phyloP scores from a whole-genome alignment of 2,113 vertebrate species.

The Symphodus melops region DNA sequence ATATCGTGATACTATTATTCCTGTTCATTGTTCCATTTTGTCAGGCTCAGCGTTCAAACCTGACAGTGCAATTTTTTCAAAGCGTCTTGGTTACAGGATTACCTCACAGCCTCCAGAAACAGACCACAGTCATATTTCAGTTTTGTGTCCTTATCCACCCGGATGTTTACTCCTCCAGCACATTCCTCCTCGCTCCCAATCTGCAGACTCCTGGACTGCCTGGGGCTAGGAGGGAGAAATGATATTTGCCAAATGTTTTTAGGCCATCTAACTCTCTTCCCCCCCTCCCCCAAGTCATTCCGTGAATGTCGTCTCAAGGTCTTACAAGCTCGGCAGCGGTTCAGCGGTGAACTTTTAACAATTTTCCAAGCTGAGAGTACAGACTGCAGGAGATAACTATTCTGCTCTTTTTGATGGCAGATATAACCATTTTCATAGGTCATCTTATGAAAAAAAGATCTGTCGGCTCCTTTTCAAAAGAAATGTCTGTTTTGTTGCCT shows the following conservation, averaged over 20 bases:
- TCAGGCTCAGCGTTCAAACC: constrained; percentile 37
- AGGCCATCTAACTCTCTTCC: constrained; percentile 4
- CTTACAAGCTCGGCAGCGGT: neutral
- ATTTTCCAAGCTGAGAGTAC: neutral
- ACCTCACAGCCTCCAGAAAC: constrained; percentile 10
- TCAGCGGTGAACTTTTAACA: neutral
- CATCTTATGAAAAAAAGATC: too few relatives aligned
- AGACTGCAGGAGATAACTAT: neutral
- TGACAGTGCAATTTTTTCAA: constrained; percentile 38
- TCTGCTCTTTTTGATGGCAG: neutral
- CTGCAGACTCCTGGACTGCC: constrained; percentile 18
- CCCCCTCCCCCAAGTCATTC: constrained; percentile 27
- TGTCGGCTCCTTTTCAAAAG: neutral
- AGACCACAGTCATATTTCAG: constrained; percentile 20
- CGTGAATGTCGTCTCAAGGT: neutral
- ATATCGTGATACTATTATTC: constrained; percentile 62
- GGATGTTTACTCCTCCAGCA: neutral
- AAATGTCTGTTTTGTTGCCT: neutral
- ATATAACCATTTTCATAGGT: neutral
- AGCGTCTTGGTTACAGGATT: constrained; percentile 14
- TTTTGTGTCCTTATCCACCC: constrained; percentile 28
- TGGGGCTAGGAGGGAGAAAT: constrained; percentile 22
- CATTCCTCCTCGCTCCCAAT: neutral
- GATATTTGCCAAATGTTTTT: constrained; percentile 17
- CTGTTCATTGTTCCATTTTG: constrained; percentile 61